Base-by-base conservation (phyloP, 2,888 invertebrate genomes). In the Andrena fulva region DNA sequence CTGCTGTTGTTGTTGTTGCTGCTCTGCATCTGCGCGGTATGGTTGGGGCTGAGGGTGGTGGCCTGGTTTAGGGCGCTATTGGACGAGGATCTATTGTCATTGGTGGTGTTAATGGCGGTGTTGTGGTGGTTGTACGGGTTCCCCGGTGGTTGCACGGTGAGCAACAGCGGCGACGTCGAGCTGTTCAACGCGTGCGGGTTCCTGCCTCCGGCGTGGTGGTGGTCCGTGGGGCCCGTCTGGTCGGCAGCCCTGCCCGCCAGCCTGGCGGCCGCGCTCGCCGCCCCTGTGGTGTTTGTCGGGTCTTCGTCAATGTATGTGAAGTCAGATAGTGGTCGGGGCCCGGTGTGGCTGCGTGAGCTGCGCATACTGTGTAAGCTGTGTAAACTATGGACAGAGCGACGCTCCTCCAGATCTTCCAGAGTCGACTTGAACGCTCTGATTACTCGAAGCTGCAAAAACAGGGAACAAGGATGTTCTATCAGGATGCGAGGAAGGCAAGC, bases 381-480 rank as follows among this genome's bases (percentile, higher is more conserved):
- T 95, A 98, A 97, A 96, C 98, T 98, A 97, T 99, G 99, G 95
- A 99, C 97, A 95, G 99, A 99, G 95, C 99, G 98, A 93, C 99
- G 97, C 96, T 99, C 99, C 96, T 98, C 99, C 96, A 99, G 96
- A 96, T 99, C 99, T 97, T 99, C 99, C 96, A 99, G 96, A 94
- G 97, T 99, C 94, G 99, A 99, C 96, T 98, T 99, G 98, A 99
- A 99, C 95, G 99, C 99, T 96, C 99, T 98, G 96, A 99, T 99
- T 95, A 99, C 99, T 95, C 99, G 98, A 96, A 99, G 97, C 99
- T 99, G 99, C 96, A 98, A 98, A 96, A 96, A 95, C 95, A 95
- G 95, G 95, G 95, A 94, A 94, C 52, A 76, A 42, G 93, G 94
- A 94, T 92, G 92, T 93, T 93, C 93, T 92, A 93, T 91, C 93